phyloP scores from a whole-genome alignment of 2,113 vertebrate genomes.

The Barbus barbus region DNA sequence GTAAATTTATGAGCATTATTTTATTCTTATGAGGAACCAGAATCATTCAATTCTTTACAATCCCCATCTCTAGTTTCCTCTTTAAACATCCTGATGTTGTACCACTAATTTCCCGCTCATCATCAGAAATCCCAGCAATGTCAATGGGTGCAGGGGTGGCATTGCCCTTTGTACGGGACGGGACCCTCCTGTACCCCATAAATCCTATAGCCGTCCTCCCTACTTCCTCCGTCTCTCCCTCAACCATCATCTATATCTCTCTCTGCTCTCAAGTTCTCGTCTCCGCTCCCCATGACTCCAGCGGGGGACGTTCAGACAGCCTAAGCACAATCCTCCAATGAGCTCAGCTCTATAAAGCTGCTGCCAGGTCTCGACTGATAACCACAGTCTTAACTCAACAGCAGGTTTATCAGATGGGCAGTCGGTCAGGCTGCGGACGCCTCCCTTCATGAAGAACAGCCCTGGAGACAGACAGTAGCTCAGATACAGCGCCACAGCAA shows the following conservation, averaged over 20 bases:
- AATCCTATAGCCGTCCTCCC: conserved; percentile 26
- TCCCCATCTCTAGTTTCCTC: background rate
- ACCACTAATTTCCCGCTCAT: conserved; percentile 22
- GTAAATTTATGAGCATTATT: too few relatives aligned
- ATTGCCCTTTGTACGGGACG: conserved; percentile 26
- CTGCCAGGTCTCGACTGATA: too few relatives aligned
- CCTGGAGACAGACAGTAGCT: conserved; percentile 26
- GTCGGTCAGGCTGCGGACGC: conserved; percentile 53
- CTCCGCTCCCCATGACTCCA: conserved; percentile 32
- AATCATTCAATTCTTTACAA: background rate
- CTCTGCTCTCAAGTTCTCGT: conserved; percentile 53
- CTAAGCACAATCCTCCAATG: background rate
- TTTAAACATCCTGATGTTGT: background rate
- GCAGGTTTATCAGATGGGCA: conserved; percentile 69
- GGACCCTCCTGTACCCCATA: conserved; percentile 31
- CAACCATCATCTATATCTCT: conserved; percentile 33
- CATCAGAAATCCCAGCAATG: conserved; percentile 14
- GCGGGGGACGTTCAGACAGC: conserved; percentile 21
- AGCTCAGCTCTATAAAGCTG: conserved; percentile 45
- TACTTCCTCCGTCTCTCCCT: conserved; percentile 27
- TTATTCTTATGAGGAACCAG: too few relatives aligned
- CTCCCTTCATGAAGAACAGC: conserved; percentile 11
- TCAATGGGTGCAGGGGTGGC: background rate
- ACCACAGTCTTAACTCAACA: conserved; percentile 59
- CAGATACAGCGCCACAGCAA: conserved; percentile 27